Evolutionary conservation across 2,888 invertebrate species (phyloP), one percentile per base, ranked within the genome.

Genomic region (Phanerotoma sp.): DNA sequence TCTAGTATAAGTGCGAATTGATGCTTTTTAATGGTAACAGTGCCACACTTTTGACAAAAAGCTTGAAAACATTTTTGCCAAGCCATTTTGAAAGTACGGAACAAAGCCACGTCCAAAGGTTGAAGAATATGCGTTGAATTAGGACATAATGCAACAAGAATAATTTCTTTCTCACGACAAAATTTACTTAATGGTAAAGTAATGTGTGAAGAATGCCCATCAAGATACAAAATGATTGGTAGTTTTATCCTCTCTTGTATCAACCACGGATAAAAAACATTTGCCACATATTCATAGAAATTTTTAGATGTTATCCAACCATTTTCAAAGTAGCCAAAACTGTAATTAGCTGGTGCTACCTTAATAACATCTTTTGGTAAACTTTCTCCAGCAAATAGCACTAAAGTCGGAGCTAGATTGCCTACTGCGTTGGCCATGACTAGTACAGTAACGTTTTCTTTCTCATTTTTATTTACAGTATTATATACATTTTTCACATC

Each of bases 21-120:
- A 47, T 33, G 16, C 47, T 53, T 53, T 30, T 47, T 47, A 22
- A 53, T 49, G 35, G 42, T 48, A 7, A 54, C 35, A 16, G 44
- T 49, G 13, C 42, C 48, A 54, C 22, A 54, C 48, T 35, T 49
- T 49, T 49, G 21, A 20, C 49, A 54, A 32, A 48, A 56, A 20
- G 15, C 3, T 40, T 51, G 20, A 33, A 51, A 50, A 2, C 18
- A 28, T 41, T 41, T 51, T 51, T 51, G 50, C 33, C 44, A 56
- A 48, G 37, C 37, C 18, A 35, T 13, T 35, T 49, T 54, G 5
- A 42, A 45, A 16, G 45, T 10, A 25, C 25, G 37, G 16, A 38
- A 38, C 10, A 38, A 18, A 15, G 37, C 5, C 16, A 16, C 37
- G 18, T 38, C 37, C 9, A 38, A 38, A 15, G 37, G 37, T 16